phyloP scores from a whole-genome alignment of 2,888 invertebrate species.

The Habroteleia sp. region DNA sequence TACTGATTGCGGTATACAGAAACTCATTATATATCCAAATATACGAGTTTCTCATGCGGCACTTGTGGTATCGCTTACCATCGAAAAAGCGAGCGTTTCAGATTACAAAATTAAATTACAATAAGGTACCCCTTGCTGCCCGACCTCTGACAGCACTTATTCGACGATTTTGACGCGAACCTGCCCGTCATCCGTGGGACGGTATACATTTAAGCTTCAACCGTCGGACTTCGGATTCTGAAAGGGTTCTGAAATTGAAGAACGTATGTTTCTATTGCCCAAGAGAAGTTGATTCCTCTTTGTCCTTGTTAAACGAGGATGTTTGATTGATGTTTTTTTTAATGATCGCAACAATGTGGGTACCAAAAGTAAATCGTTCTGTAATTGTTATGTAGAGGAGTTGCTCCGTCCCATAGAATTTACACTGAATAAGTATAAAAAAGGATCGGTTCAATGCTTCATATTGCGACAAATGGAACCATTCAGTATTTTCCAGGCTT shows the following conservation, averaged over 20 bases:
- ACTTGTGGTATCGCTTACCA: conserved; percentile 57
- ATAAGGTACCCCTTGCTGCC: conserved; percentile 64
- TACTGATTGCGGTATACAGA: too few relatives aligned
- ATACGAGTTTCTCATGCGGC: conserved; percentile 55
- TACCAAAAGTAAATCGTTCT: background rate
- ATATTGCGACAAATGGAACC: too few relatives aligned
- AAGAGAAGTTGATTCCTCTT: conserved; percentile 48
- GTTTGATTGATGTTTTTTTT: conserved; percentile 55
- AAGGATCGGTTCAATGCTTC: too few relatives aligned
- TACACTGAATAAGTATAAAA: too few relatives aligned
- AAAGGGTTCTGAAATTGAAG: conserved; percentile 53
- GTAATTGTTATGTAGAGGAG: background rate
- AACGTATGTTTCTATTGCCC: conserved; percentile 26
- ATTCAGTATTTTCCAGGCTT: too few relatives aligned
- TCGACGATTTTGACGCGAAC: conserved; percentile 69
- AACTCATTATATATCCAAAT: conserved; percentile 12
- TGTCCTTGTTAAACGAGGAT: conserved; percentile 28
- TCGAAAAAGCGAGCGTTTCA: conserved; percentile 66
- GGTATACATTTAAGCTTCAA: conserved; percentile 46
- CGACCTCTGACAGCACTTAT: conserved; percentile 63
- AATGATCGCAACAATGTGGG: conserved; percentile 32
- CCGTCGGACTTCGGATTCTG: conserved; percentile 42
- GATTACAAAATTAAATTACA: conserved; percentile 76
- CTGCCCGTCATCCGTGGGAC: conserved; percentile 63
- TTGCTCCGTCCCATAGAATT: too few relatives aligned